phyloP scores from a whole-genome alignment of 2,888 invertebrate genomes.

The Lamellibrachia columna region DNA sequence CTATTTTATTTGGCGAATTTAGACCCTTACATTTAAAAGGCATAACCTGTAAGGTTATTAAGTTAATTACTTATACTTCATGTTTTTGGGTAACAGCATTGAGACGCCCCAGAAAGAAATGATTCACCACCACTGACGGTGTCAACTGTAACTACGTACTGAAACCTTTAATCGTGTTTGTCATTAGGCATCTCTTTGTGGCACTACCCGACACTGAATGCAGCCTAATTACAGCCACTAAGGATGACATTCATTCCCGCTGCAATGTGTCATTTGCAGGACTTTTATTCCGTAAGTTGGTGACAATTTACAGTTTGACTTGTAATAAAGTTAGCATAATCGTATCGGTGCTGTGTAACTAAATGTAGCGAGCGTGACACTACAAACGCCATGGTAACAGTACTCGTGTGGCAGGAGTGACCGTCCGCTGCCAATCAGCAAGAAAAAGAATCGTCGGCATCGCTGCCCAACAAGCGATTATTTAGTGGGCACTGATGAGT shows the following conservation, averaged over 20 bases:
- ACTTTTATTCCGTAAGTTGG: neutral
- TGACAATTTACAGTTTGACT: constrained; percentile 16
- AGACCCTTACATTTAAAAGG: too few relatives aligned
- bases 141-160: neutral
- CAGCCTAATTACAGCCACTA: constrained; percentile 4
- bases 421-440: neutral
- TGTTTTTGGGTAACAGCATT: neutral
- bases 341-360: neutral
- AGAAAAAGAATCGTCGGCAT: neutral
- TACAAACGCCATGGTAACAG: neutral
- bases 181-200: neutral
- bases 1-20: too few relatives aligned
- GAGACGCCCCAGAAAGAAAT: neutral
- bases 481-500: neutral
- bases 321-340: constrained; percentile 16
- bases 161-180: neutral
- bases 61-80: neutral
- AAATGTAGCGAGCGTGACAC: neutral
- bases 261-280: neutral
- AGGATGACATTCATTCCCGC: neutral
- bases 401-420: neutral
- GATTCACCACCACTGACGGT: neutral
- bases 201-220: neutral
- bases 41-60: neutral
- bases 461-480: neutral